Percentiles rank a stretch among this genome's conserved stretches.
Evolutionary conservation across 2,888 invertebrate species (phyloP).

Genomic region (Chalcis sispes): DNA sequence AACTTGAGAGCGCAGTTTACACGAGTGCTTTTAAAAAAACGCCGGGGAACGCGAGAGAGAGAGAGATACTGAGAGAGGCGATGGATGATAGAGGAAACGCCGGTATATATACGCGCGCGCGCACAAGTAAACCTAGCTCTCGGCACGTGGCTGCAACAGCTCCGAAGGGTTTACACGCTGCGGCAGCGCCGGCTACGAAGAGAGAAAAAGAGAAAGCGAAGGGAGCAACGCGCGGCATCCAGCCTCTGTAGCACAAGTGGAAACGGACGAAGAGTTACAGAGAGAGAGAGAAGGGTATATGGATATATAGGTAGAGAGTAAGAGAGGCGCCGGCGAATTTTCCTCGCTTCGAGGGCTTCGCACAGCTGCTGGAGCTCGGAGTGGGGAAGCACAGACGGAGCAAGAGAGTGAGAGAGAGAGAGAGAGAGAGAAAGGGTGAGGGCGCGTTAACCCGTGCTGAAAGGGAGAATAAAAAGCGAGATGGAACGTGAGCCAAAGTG

Average conservation of each 20-base stretch:
- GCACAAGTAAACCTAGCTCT: too few relatives aligned
- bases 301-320: constrained; percentile 6
- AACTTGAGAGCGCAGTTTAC: too few relatives aligned
- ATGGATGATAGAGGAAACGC: too few relatives aligned
- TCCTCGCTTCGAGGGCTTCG: constrained; percentile 47
- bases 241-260: constrained; percentile 21
- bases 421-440: constrained; percentile 45
- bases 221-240: background rate
- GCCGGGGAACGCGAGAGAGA: too few relatives aligned
- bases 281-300: constrained; percentile 12
- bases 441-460: constrained; percentile 45
- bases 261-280: constrained; percentile 3
- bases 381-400: constrained; percentile 31
- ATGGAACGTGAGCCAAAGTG: background rate
- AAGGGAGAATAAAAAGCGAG: constrained; percentile 47
- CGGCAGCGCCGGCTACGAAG: background rate
- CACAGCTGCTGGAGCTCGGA: constrained; percentile 36
- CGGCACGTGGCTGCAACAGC: constrained; percentile 16
- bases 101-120: too few relatives aligned
- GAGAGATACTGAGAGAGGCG: too few relatives aligned
- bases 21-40: too few relatives aligned
- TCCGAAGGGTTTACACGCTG: constrained; percentile 5
- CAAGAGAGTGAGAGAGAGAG: constrained; percentile 12
- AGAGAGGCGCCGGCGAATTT: constrained; percentile 34
- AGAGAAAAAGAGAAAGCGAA: constrained; percentile 7